Percentiles rank a stretch among this genome's conserved stretches.
Conservation (phyloP, 2,113 vertebrate species). For the Nyctereutes procyonoides region DNA sequence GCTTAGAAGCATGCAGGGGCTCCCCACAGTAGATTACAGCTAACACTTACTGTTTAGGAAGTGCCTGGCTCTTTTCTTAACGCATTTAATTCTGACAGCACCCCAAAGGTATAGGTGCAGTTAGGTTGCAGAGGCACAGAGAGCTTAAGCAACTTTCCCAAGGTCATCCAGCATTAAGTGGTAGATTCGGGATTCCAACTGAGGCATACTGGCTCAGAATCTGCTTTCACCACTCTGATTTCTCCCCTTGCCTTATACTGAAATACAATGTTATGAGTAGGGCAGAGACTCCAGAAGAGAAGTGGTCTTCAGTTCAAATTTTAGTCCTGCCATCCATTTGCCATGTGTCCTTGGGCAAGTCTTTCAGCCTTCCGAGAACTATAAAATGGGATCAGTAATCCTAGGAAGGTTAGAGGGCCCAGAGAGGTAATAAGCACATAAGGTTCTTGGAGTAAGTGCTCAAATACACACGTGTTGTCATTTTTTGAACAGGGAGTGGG, state of each 20-base stretch:
- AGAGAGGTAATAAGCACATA: not conserved
- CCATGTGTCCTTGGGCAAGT: not conserved
- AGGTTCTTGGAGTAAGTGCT: not conserved
- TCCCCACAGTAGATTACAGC: not conserved
- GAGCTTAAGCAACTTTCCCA: constrained; percentile 41
- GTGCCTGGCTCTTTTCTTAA: not conserved
- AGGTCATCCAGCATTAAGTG: not conserved
- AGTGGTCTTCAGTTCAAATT: not conserved
- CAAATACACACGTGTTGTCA: not conserved
- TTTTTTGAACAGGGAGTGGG: not conserved
- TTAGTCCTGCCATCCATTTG: constrained; percentile 1
- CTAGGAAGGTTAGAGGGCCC: not conserved
- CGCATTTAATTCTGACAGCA: constrained; percentile 3
- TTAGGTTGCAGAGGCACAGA: not conserved
- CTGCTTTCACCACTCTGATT: not conserved
- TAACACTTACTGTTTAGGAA: not conserved
- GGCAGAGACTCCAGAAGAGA: not conserved
- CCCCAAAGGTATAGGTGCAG: not conserved
- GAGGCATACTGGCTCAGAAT: not conserved
- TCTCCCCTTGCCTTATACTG: not conserved
- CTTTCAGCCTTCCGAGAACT: not conserved
- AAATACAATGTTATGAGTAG: not conserved
- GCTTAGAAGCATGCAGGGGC: not conserved
- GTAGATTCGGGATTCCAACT: not conserved
- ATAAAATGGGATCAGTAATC: not conserved